These are phyloP conservation scores for Encarsia formosa DNA, from an alignment of 2,888 invertebrate species.

Conservation along the genomic window DNA sequence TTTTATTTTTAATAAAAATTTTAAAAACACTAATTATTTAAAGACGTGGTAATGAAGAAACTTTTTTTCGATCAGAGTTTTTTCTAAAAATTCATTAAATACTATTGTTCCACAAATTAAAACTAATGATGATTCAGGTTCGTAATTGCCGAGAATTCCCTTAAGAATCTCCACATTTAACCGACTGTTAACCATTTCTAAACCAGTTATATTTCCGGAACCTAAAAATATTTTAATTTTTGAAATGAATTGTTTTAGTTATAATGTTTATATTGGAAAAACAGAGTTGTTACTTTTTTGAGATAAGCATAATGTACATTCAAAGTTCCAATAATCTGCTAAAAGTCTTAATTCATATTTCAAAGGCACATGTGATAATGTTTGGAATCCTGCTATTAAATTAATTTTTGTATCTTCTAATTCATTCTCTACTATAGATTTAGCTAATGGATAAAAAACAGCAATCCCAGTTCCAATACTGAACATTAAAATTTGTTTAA, in stretches of 20 bases:
- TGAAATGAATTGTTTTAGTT: constrained; percentile 3
- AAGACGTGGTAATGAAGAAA: constrained; percentile 37
- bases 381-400: constrained; percentile 40
- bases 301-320: constrained; percentile 41
- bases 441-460: constrained; percentile 42
- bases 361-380: constrained; percentile 37
- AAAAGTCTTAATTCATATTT: constrained; percentile 39
- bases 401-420: constrained; percentile 41
- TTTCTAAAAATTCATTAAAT: constrained; percentile 36
- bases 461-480: constrained; percentile 47
- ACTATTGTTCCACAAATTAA: constrained; percentile 43
- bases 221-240: constrained; percentile 29
- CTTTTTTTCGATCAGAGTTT: constrained; percentile 29
- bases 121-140: constrained; percentile 35
- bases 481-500: constrained; percentile 40
- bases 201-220: constrained; percentile 32
- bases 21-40: constrained; percentile 25
- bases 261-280: too few species aligned
- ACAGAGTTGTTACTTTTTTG: constrained; percentile 29
- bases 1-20: too few species aligned
- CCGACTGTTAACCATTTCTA: constrained; percentile 34
- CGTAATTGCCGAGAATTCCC: constrained; percentile 25
- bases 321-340: constrained; percentile 46
- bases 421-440: constrained; percentile 39
- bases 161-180: constrained; percentile 32